Conservation (phyloP, 1,140 invertebrate species). For the Papilio glaucus region DNA sequence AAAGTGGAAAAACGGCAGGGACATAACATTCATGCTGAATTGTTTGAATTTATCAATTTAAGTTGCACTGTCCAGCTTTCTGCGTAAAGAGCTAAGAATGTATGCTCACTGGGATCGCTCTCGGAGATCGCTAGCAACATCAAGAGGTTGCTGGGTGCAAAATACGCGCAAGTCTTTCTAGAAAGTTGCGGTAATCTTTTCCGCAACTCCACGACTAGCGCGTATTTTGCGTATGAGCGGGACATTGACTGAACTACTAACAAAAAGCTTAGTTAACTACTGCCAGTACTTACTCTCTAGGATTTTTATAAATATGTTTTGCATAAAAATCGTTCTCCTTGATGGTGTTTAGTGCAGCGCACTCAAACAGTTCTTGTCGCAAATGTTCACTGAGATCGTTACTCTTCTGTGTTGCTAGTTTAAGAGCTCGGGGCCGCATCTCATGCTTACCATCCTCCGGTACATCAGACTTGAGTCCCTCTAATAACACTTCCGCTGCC, state of each 20-base stretch:
- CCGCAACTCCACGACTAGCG: too few species aligned
- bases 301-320: conserved; percentile 62
- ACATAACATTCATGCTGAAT: too few species aligned
- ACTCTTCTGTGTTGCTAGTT: conserved; percentile 49
- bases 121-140: too few species aligned
- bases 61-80: too few species aligned
- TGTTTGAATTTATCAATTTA: too few species aligned
- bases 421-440: conserved; percentile 53
- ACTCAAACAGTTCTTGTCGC: conserved; percentile 27
- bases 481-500: conserved; percentile 61
- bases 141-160: too few species aligned
- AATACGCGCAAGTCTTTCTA: too few species aligned
- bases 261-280: not conserved
- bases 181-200: too few species aligned
- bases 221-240: not conserved
- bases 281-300: conserved; percentile 64
- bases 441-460: conserved; percentile 52
- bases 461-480: conserved; percentile 59
- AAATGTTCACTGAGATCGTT: conserved; percentile 39
- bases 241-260: not conserved
- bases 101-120: too few species aligned
- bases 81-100: too few species aligned
- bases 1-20: too few species aligned
- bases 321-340: conserved; percentile 57
- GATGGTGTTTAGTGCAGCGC: conserved; percentile 43